Evolutionary conservation across 2,888 invertebrate species (phyloP).

Genomic region (Ernsta delagoae): DNA sequence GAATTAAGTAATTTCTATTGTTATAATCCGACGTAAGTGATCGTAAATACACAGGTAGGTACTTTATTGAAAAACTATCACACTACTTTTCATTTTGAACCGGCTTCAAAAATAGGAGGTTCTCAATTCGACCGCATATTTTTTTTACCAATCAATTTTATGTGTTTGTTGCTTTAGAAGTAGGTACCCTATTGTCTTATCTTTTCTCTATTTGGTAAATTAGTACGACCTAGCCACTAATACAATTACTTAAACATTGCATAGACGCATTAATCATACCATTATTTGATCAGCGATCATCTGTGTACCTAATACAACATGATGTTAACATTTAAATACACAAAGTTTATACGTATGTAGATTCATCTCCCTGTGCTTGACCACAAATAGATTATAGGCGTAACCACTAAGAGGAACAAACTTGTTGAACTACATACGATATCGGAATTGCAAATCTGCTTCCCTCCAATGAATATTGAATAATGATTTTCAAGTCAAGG

Average conservation of each 20-base stretch:
- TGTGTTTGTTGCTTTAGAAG: too few species aligned
- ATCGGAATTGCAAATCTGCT: constrained; percentile 2
- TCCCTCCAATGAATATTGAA: constrained; percentile 2
- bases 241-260: neutral
- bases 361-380: neutral
- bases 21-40: too few species aligned
- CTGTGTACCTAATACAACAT: neutral
- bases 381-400: neutral
- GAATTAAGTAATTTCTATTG: too few species aligned
- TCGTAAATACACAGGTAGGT: too few species aligned
- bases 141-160: too few species aligned
- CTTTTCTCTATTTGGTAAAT: neutral
- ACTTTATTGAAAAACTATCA: too few species aligned
- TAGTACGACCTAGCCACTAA: neutral
- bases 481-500: neutral
- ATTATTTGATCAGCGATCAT: neutral
- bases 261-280: neutral
- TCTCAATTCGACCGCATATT: too few species aligned
- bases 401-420: constrained; percentile 6
- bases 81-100: too few species aligned
- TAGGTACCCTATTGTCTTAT: neutral
- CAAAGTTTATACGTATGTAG: neutral
- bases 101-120: too few species aligned
- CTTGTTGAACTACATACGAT: neutral
- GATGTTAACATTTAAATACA: neutral